Percentiles rank a stretch among this genome's conserved stretches.
phyloP scores from a whole-genome alignment of 2,797 vertebrate genomes.

The Characodon lateralis region DNA sequence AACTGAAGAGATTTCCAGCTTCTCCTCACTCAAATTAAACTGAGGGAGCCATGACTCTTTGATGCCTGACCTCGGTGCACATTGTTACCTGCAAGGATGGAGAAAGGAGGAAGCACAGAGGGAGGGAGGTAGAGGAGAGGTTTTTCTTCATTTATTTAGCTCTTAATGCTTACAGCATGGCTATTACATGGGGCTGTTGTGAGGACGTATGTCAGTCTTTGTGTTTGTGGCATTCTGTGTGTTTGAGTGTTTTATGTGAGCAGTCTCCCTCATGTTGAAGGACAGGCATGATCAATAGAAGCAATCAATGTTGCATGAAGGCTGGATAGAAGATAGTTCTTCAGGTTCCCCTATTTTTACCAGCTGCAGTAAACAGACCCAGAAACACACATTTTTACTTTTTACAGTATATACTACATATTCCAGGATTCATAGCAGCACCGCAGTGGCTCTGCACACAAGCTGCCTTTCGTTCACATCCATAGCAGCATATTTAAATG shows the following conservation, averaged over 20 bases:
- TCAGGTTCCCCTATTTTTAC: slow-evolving; percentile 16
- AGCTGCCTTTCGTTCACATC: slow-evolving; percentile 11
- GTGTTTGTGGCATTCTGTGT: slow-evolving; percentile 15
- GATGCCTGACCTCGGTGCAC: slow-evolving; percentile 60
- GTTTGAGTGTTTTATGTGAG: slow-evolving; percentile 55
- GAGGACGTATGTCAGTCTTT: slow-evolving; percentile 12
- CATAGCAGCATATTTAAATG: not conserved
- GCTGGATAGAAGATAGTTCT: slow-evolving; percentile 42
- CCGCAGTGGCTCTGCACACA: slow-evolving; percentile 21
- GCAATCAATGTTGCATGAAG: slow-evolving; percentile 78
- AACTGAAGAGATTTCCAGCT: slow-evolving; percentile 69
- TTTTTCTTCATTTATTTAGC: slow-evolving; percentile 47
- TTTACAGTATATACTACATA: slow-evolving; percentile 12
- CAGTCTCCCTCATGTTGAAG: slow-evolving; percentile 62
- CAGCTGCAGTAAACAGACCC: slow-evolving; percentile 10
- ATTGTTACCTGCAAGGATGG: slow-evolving; percentile 60
- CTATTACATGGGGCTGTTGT: slow-evolving; percentile 29
- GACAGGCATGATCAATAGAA: slow-evolving; percentile 78
- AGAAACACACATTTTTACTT: slow-evolving; percentile 1
- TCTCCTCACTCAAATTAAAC: slow-evolving; percentile 71
- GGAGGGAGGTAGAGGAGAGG: slow-evolving; percentile 22
- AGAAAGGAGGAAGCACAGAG: not conserved
- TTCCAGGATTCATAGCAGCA: slow-evolving; percentile 40
- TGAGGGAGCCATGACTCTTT: slow-evolving; percentile 58
- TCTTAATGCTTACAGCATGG: slow-evolving; percentile 13